Evolutionary conservation across 2,113 vertebrate species (phyloP), one percentile per base, ranked within the genome.

Genomic region (Psammodynastes pulverulentus): DNA sequence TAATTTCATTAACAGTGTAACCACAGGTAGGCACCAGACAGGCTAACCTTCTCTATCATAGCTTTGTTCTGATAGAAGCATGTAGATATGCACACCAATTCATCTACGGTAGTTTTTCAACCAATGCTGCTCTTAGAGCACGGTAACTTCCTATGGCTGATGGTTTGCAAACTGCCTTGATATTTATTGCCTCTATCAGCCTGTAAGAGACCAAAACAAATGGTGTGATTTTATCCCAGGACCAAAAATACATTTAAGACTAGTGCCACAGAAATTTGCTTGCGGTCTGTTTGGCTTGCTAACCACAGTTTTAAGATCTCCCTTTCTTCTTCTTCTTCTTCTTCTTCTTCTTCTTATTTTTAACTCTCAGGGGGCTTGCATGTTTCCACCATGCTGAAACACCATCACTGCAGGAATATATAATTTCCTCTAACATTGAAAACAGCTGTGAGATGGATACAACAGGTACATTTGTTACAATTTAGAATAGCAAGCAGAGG

Each of bases 1-100:
- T 97, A 95, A 96, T 96, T 95, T 96, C 96, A 97, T 96, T 96
- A 97, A 95, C 94, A 94, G 88, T 95, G 95, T 94, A 94, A 95
- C 95, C 94, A 94, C 95, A 97, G 96, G 93, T 97, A 94, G 96
- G 94, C 96, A 94, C 95, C 93, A 95, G 45, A 93, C 91, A 94
- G 94, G 95, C 94, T 94, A 94, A 92, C 53, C 93, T 93, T 94
- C 93, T 87, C 67, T 86, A 86, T 92, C 94, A 94, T 90, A 89
- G 91, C 94, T 91, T 95, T 95, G 87, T 92, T 95, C 94, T 93
- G 89, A 91, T 45, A 84, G 0, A 0, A 85, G 93, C 93, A 93
- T 92, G 92, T 93, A 84, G 91, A 94, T 87, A 48, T 92, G 84
- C 24, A 84, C 93, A 88, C 94, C 93, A 93, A 93, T 89, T 0